Conservation (phyloP, 2,888 invertebrate species). For the Stramonita haemastoma region DNA sequence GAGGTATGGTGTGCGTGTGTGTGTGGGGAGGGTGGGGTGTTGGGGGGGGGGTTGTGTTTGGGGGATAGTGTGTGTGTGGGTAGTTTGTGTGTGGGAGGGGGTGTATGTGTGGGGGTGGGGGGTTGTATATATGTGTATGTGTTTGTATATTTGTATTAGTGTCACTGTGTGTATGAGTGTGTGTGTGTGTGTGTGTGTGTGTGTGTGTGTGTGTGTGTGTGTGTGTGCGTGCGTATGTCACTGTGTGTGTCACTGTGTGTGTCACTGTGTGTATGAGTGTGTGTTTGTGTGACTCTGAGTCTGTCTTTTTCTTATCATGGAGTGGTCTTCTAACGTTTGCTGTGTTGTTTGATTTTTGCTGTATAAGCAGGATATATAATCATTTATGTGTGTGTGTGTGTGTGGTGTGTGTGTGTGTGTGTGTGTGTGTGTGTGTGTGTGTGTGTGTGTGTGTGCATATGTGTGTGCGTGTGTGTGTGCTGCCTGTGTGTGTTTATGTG, state of each 20-base stretch:
- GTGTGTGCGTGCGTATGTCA: no score
- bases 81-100: not conserved
- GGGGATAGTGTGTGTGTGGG: not conserved
- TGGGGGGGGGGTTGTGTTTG: not conserved
- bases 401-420: not conserved
- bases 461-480: not conserved
- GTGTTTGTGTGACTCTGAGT: no score
- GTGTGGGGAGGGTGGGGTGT: not conserved
- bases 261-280: no score
- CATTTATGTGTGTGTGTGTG: not conserved
- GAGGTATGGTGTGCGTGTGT: constrained; percentile 46
- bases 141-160: not conserved
- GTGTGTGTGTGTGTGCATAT: not conserved
- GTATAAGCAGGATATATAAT: no score
- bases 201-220: no score
- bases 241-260: no score
- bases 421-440: constrained; percentile 4
- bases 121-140: not conserved
- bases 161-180: not conserved
- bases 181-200: not conserved
- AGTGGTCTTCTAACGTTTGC: no score
- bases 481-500: constrained; percentile 53
- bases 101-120: not conserved
- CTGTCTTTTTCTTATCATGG: no score
- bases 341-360: no score